These are phyloP conservation scores for Cisticola juncidis DNA, from an alignment of 2,113 vertebrate genomes.

Conservation along the genomic window DNA sequence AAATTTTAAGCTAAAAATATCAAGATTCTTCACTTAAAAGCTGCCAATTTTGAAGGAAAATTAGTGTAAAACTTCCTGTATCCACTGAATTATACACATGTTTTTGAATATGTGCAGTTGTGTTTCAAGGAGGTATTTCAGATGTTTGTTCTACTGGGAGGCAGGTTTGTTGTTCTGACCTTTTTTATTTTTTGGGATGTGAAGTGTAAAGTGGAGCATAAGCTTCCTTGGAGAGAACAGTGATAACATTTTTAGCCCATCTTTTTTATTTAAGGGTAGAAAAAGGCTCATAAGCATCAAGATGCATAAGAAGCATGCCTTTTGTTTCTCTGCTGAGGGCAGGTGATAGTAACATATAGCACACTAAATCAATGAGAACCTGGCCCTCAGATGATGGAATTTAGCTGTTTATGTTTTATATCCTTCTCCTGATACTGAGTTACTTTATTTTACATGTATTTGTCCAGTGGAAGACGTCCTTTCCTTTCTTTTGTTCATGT, in stretches of 20 bases:
- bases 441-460: neutral
- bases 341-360: rapidly evolving
- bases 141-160: neutral
- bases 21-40: neutral
- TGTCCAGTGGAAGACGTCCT: neutral
- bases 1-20: neutral
- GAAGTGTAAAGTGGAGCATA: neutral
- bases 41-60: neutral
- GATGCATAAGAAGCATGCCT: neutral
- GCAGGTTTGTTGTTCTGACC: neutral
- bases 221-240: neutral
- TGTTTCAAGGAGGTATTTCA: neutral
- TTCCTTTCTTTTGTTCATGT: neutral
- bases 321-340: neutral
- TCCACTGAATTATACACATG: neutral
- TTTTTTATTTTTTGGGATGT: neutral
- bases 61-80: neutral
- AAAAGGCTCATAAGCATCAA: neutral
- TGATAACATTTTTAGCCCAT: neutral
- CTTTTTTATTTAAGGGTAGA: neutral
- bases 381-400: neutral
- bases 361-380: neutral
- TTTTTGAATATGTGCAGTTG: neutral
- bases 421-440: neutral
- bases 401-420: neutral